A percentile compares a stretch with the other conserved stretches of the same genome.
Evolutionary conservation across 2,888 invertebrate species (phyloP).

Genomic region (Parasteatoda lunata): DNA sequence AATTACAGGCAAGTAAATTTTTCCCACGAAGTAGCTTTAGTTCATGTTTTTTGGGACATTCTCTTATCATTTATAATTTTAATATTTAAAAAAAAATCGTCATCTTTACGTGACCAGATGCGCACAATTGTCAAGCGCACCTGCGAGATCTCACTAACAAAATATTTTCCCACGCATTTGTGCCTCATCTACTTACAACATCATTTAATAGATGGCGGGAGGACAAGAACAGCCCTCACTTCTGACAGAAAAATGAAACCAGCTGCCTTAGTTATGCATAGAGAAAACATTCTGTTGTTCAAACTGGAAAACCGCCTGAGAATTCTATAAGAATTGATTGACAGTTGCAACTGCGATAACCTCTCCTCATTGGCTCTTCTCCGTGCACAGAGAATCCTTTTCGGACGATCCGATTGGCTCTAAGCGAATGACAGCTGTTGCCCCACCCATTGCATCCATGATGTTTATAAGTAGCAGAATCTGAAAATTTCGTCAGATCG

Average conservation of each 20-base stretch:
- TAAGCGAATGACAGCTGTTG: not conserved
- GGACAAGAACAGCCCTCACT: slow-evolving; percentile 14
- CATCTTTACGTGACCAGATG: slow-evolving; percentile 56
- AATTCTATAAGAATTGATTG: slow-evolving; percentile 21
- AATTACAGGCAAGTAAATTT: not conserved
- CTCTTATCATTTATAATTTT: slow-evolving; percentile 13
- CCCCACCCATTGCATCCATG: slow-evolving; percentile 1
- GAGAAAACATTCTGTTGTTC: not conserved
- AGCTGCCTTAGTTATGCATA: slow-evolving; percentile 22
- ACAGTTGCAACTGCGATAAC: slow-evolving; percentile 25
- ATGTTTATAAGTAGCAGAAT: not conserved
- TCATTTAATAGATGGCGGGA: slow-evolving; percentile 37
- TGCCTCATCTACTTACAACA: slow-evolving; percentile 10
- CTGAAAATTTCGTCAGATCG: not conserved
- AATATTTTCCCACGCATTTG: slow-evolving; percentile 56
- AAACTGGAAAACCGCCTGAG: not conserved
- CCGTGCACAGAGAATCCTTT: not conserved
- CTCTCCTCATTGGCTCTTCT: not conserved
- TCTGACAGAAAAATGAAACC: not conserved
- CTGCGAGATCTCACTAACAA: slow-evolving; percentile 18
- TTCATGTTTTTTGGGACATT: slow-evolving; percentile 18
- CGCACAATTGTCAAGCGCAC: slow-evolving; percentile 23
- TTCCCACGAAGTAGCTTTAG: slow-evolving; percentile 43
- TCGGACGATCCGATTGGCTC: slow-evolving; percentile 8
- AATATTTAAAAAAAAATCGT: slow-evolving; percentile 4